A percentile compares a stretch with the other conserved stretches of the same genome.
phyloP scores from a whole-genome alignment of 2,113 vertebrate species.

The Asarcornis scutulata region DNA sequence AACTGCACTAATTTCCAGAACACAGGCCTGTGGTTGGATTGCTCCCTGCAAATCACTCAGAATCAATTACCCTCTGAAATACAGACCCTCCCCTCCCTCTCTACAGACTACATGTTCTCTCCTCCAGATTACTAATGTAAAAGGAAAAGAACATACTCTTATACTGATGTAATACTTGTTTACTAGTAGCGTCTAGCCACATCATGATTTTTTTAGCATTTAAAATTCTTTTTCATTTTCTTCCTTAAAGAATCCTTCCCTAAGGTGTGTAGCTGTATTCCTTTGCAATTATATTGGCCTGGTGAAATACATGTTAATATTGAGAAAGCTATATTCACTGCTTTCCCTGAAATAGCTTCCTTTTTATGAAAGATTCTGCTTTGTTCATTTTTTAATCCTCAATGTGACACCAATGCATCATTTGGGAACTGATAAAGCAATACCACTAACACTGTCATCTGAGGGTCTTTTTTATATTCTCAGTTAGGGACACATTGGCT shows the following conservation, averaged over 20 bases:
- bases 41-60: background rate
- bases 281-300: background rate
- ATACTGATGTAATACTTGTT: background rate
- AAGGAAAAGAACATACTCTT: background rate
- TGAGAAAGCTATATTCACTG: background rate
- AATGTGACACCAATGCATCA: accelerated
- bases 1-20: background rate
- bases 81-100: background rate
- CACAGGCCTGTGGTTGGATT: background rate
- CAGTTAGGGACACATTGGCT: background rate
- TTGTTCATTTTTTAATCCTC: background rate
- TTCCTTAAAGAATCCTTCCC: background rate
- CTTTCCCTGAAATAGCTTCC: background rate
- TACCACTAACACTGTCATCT: background rate
- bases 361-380: background rate
- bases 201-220: background rate
- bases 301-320: background rate
- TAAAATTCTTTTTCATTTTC: background rate
- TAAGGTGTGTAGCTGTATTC: background rate
- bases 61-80: slow-evolving; percentile 37
- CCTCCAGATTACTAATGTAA: background rate
- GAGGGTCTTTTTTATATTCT: background rate
- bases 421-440: background rate
- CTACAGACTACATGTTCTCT: background rate
- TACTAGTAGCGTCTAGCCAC: background rate